Percentiles rank a stretch among this genome's conserved stretches.
phyloP scores from a whole-genome alignment of 2,113 vertebrate genomes.

The Nycticorax nycticorax region DNA sequence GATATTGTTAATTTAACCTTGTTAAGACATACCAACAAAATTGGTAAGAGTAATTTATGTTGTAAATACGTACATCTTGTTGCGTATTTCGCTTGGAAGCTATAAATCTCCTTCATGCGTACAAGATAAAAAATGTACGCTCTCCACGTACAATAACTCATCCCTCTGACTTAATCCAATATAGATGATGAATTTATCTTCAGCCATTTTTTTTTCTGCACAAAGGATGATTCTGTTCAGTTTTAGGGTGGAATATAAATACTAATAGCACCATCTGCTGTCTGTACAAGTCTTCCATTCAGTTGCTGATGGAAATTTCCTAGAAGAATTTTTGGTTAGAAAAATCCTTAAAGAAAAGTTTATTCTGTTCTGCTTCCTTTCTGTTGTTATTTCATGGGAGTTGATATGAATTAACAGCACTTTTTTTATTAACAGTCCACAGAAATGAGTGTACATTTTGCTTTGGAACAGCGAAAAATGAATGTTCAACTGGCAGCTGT shows the following conservation, averaged over 20 bases:
- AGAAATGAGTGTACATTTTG: neutral
- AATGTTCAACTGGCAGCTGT: neutral
- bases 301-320: neutral
- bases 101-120: neutral
- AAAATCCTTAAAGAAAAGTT: neutral
- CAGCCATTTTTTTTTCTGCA: neutral
- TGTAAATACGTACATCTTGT: neutral
- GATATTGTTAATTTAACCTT: neutral
- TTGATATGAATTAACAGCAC: neutral
- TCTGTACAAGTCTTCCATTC: neutral
- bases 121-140: neutral
- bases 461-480: neutral
- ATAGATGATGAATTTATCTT: neutral
- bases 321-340: neutral
- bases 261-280: slow-evolving; percentile 42
- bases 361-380: neutral
- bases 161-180: neutral
- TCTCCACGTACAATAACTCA: neutral
- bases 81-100: neutral
- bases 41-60: neutral
- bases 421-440: neutral
- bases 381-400: neutral
- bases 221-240: neutral
- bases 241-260: neutral
- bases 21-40: neutral